Evolutionary conservation across 2,888 invertebrate genomes (phyloP).

Genomic region (Bedellia somnulentella): DNA sequence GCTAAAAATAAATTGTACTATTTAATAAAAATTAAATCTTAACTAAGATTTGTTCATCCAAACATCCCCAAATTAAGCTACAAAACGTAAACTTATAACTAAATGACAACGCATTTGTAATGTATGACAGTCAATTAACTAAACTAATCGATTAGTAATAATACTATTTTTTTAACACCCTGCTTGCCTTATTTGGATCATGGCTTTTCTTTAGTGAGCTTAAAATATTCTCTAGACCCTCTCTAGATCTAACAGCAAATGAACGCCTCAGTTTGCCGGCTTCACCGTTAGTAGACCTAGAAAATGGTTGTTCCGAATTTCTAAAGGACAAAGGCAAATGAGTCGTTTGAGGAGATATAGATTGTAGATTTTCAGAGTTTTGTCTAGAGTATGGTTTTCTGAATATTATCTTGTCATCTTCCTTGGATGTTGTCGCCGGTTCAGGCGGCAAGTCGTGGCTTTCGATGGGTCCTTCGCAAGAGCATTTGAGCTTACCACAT

Average conservation of each 20-base stretch:
- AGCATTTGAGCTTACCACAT: conserved; percentile 69
- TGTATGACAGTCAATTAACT: no score
- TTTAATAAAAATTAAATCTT: no score
- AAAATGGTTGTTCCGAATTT: conserved; percentile 33
- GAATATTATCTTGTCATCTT: background rate
- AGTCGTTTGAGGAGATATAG: no score
- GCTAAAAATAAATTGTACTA: no score
- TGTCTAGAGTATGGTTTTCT: background rate
- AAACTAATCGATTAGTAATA: no score
- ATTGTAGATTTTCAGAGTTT: no score
- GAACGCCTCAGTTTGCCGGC: conserved; percentile 43
- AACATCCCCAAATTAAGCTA: no score
- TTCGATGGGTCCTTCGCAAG: conserved; percentile 33
- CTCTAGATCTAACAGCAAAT: conserved; percentile 45
- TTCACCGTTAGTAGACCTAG: conserved; percentile 27
- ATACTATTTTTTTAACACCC: conserved; percentile 17
- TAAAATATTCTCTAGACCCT: conserved; percentile 44
- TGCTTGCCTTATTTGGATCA: conserved; percentile 28
- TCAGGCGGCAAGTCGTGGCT: background rate
- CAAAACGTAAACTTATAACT: no score
- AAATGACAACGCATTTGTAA: no score
- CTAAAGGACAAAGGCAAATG: conserved; percentile 15
- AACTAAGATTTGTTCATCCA: no score
- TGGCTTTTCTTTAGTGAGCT: conserved; percentile 33
- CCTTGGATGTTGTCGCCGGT: background rate